A percentile compares a stretch with the other conserved stretches of the same genome.
Conservation (phyloP, 2,797 vertebrate genomes). For the Acanthornis magna region DNA sequence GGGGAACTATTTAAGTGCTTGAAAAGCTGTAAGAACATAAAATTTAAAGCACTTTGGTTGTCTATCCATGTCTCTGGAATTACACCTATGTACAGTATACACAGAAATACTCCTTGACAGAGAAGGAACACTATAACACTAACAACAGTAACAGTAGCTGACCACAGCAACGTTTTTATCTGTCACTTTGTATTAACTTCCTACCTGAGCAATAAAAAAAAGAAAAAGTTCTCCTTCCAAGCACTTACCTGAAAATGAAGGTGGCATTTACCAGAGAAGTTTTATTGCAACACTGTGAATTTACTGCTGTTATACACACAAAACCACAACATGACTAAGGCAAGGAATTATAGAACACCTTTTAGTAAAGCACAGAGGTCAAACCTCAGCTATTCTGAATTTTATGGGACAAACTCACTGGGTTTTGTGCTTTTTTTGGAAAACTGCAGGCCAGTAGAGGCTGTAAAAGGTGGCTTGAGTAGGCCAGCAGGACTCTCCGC, state of each 20-base stretch:
- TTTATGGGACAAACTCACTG: background rate
- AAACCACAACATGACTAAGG: background rate
- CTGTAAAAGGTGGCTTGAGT: background rate
- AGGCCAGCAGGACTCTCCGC: background rate
- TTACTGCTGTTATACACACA: background rate
- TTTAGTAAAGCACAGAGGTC: background rate
- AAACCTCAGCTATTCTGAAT: background rate
- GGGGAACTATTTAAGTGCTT: background rate
- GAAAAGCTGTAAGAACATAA: too few species aligned
- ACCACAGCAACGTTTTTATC: background rate
- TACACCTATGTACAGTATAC: fast-evolving
- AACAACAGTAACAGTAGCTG: background rate
- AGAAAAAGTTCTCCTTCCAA: background rate
- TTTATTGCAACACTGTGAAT: background rate
- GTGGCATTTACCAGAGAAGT: background rate
- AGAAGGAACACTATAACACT: background rate
- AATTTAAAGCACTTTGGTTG: background rate
- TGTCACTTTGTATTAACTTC: background rate
- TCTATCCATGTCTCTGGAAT: fast-evolving
- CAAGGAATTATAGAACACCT: background rate
- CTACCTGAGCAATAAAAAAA: too few species aligned
- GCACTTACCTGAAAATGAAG: background rate
- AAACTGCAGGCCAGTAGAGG: background rate
- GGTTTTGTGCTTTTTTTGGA: background rate
- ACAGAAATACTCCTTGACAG: background rate